phyloP scores from a whole-genome alignment of 2,888 invertebrate genomes.

The Nephrotoma appendiculata region DNA sequence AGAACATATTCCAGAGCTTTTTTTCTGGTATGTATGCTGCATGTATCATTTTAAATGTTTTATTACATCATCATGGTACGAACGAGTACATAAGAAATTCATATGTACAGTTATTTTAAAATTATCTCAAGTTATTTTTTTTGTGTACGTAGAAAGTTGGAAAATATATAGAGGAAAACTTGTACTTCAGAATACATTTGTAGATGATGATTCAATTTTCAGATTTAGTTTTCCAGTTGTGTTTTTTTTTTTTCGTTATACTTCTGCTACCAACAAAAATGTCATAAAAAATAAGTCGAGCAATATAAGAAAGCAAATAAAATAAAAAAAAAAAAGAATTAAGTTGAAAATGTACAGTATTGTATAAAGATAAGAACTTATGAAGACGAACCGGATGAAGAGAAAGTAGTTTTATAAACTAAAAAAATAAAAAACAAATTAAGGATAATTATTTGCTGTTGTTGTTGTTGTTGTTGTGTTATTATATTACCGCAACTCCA shows the following conservation, averaged over 20 bases:
- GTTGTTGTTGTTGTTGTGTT: neutral
- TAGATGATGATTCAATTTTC: neutral
- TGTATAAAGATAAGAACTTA: neutral
- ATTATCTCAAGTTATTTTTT: neutral
- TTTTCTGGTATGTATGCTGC: neutral
- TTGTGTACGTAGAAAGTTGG: neutral
- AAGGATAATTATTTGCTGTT: neutral
- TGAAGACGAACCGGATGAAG: neutral
- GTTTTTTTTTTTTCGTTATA: neutral
- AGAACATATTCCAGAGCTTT: neutral
- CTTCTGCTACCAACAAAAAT: neutral
- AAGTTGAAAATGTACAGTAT: neutral
- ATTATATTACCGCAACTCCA: neutral
- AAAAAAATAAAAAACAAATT: neutral
- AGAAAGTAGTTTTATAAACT: neutral
- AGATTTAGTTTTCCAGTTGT: neutral
- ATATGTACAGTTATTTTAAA: neutral
- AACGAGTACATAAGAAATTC: neutral
- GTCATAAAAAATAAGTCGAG: neutral
- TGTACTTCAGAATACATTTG: neutral
- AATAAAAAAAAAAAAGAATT: neutral
- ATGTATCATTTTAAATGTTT: neutral
- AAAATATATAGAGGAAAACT: neutral
- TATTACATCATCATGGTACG: neutral
- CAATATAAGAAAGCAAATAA: neutral